Conservation (phyloP, 2,113 vertebrate species). For the Triplophysa siluroides region DNA sequence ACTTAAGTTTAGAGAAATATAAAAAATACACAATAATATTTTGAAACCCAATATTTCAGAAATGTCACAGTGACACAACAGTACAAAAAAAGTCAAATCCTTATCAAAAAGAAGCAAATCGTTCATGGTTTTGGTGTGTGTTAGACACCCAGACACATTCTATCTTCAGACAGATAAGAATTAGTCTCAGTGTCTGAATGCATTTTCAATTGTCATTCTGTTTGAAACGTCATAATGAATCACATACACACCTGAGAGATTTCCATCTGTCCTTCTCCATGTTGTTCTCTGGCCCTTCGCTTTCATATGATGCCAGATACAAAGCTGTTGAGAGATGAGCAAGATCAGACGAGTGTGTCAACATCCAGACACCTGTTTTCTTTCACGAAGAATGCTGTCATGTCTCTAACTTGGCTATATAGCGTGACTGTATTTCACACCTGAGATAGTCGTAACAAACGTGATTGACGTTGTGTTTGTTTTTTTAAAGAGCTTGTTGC, state of each 20-base stretch:
- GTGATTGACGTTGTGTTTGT: not conserved
- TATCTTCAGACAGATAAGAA: not conserved
- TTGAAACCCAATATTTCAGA: no score
- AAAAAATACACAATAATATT: not conserved
- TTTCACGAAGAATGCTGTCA: slow-evolving; percentile 2
- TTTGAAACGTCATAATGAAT: not conserved
- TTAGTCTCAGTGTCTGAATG: not conserved
- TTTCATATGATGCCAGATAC: slow-evolving; percentile 92
- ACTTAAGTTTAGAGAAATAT: not conserved
- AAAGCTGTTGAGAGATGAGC: slow-evolving; percentile 76
- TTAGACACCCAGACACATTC: not conserved
- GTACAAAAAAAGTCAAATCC: no score
- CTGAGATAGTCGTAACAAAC: slow-evolving; percentile 12
- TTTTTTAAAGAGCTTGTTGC: not conserved
- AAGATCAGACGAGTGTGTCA: slow-evolving; percentile 39
- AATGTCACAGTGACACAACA: no score
- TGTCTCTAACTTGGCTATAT: not conserved
- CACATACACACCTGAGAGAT: slow-evolving; percentile 84
- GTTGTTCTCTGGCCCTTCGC: slow-evolving; percentile 92
- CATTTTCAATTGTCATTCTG: not conserved
- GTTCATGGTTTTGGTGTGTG: not conserved
- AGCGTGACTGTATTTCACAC: slow-evolving; percentile 27
- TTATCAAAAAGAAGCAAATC: not conserved
- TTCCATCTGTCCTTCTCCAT: slow-evolving; percentile 96
- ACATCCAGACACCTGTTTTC: slow-evolving; percentile 26